Percentiles rank a stretch among this genome's conserved stretches.
These are phyloP conservation scores for Oreochromis spilurus DNA, from an alignment of 2,113 vertebrate genomes.

Conservation along the genomic window DNA sequence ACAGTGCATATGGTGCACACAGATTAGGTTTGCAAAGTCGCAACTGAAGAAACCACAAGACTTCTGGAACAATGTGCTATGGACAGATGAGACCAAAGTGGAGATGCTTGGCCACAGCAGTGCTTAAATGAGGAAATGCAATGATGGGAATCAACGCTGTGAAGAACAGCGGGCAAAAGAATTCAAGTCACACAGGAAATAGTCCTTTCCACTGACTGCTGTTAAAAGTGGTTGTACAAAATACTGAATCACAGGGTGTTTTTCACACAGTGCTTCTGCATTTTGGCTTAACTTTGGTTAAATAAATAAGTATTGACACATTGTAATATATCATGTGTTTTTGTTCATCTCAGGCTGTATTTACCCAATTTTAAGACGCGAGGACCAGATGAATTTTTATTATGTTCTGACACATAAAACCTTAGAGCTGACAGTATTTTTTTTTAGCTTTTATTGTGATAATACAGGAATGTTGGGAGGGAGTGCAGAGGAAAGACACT, in stretches of 20 bases:
- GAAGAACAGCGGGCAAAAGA: no score
- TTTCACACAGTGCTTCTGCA: background rate
- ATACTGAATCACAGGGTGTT: background rate
- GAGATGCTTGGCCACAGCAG: background rate
- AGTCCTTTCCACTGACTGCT: no score
- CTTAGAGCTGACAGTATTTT: background rate
- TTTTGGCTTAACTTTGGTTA: no score
- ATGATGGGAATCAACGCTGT: no score
- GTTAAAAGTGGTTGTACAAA: background rate
- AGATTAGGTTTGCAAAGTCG: background rate
- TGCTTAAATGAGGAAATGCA: no score
- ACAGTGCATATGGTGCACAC: background rate
- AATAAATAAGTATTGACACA: background rate
- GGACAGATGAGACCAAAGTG: background rate
- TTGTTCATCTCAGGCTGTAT: background rate
- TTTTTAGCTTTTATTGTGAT: background rate
- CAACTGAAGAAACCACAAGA: background rate
- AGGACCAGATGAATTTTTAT: background rate
- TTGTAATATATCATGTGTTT: no score
- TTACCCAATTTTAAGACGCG: background rate
- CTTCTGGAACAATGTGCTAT: background rate
- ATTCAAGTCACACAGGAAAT: no score
- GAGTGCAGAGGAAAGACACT: background rate
- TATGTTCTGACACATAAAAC: no score
- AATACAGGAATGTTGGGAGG: background rate